phyloP scores from a whole-genome alignment of 1,140 invertebrate species.

The Liolophura sinensis region DNA sequence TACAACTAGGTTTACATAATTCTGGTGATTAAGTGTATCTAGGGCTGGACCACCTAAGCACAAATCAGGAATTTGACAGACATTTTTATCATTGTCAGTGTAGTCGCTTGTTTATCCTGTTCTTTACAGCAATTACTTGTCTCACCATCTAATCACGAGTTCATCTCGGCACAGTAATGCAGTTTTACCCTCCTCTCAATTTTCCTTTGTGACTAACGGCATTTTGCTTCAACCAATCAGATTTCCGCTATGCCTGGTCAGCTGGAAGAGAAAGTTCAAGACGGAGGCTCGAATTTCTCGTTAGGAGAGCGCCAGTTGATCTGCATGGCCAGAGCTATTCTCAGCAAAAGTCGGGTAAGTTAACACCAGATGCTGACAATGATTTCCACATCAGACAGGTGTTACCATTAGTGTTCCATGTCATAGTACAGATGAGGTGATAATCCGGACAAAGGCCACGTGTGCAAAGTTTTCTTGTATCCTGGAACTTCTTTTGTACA shows the following conservation, averaged over 20 bases:
- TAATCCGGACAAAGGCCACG: too few relatives aligned
- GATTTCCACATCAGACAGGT: too few relatives aligned
- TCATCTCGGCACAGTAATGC: background rate
- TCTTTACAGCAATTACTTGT: background rate
- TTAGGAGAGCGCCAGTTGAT: background rate
- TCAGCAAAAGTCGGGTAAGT: background rate
- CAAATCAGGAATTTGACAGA: background rate
- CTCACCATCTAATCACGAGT: background rate
- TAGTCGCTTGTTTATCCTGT: background rate
- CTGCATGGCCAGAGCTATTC: conserved; percentile 3
- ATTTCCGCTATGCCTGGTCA: background rate
- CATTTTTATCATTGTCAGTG: background rate
- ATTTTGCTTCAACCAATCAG: background rate
- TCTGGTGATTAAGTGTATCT: too few relatives aligned
- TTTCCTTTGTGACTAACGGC: background rate
- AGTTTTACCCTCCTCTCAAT: background rate
- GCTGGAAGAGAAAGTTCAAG: background rate
- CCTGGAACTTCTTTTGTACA: too few relatives aligned
- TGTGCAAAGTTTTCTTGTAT: too few relatives aligned
- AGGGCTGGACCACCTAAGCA: too few relatives aligned
- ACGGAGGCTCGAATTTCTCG: conserved; percentile 4
- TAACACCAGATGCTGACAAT: too few relatives aligned
- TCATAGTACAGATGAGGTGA: too few relatives aligned
- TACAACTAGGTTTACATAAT: too few relatives aligned
- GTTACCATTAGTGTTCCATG: too few relatives aligned